Evolutionary conservation across 2,888 invertebrate genomes (phyloP), one percentile per base, ranked within the genome.

Genomic region (Conops quadrifasciatus): DNA sequence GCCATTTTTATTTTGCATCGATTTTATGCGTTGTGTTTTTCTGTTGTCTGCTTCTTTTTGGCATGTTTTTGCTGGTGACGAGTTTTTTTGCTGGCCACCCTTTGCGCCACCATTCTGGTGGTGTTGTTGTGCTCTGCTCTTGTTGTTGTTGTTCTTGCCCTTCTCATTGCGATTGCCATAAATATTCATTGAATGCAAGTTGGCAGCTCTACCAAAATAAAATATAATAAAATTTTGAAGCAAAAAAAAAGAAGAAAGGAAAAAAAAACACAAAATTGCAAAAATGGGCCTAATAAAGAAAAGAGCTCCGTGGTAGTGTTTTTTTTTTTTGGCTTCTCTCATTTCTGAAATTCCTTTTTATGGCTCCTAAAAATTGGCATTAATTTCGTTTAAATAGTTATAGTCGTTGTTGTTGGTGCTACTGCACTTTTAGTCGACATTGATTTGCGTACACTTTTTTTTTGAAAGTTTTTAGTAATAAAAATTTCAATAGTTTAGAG

Each of bases 121-220:
- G 4, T 36, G 36, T 36, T 36, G 36, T 36, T 36, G 36, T n/a
- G n/a, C n/a, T n/a, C n/a, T n/a, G n/a, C n/a, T n/a, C 36, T 36
- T 4, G 36, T 7, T 36, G 36, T 36, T 36, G 36, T 36, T 36
- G 36, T 36, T 36, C 5, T 36, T 36, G 36, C 36, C 4, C 9
- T 36, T 36, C n/a, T n/a, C 30, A 43, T 43, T 62, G 21, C 43
- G 16, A 21, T 36, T 66, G 66, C 24, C 66, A 53, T 66, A 66
- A 66, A 66, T 66, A 66, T 66, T 66, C 66, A 66, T 66, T 66
- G 56, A 53, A 66, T 53, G 43, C 66, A 56, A 66, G 66, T 66
- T 53, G 66, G 28, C 53, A 53, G 56, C 65, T n/a, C 11, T n/a
- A 19, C 16, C 13, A 53, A 28, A 26, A 24, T 26, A 1, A 49